These are phyloP conservation scores for Lophius americanus DNA, from an alignment of 2,797 vertebrate species.

Conservation along the genomic window DNA sequence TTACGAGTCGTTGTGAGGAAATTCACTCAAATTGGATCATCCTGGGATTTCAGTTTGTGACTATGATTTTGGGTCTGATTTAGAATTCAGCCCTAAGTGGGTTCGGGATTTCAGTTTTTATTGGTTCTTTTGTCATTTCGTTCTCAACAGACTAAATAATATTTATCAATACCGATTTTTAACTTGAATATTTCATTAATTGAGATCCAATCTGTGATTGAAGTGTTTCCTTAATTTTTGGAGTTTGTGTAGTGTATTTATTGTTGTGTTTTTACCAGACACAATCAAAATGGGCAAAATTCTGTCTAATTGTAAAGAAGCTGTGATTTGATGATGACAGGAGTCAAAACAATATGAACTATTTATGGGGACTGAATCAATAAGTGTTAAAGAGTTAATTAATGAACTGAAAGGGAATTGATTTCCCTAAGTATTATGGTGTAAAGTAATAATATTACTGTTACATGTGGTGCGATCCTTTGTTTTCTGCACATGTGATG, in stretches of 20 bases:
- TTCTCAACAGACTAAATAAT: too few relatives aligned
- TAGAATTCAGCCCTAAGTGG: too few relatives aligned
- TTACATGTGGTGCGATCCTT: slow-evolving; percentile 26
- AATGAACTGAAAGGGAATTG: background rate
- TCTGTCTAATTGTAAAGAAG: background rate
- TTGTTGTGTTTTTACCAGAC: background rate
- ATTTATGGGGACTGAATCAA: background rate
- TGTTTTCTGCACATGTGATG: slow-evolving; percentile 21
- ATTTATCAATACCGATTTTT: too few relatives aligned
- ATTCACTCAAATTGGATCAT: too few relatives aligned
- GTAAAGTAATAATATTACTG: slow-evolving; percentile 43
- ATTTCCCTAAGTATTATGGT: background rate
- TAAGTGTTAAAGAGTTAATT: background rate
- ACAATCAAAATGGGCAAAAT: background rate
- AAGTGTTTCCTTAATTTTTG: too few relatives aligned
- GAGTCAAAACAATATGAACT: background rate
- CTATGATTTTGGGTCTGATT: too few relatives aligned
- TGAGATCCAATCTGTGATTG: too few relatives aligned
- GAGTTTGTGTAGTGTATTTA: background rate
- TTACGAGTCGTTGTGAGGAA: too few relatives aligned
- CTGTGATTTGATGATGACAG: background rate
- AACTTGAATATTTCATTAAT: too few relatives aligned
- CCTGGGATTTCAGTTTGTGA: too few relatives aligned
- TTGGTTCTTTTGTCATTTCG: too few relatives aligned
- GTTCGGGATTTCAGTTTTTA: too few relatives aligned